Base-by-base conservation (phyloP, 1,140 invertebrate genomes). In the Scaptomyza graminum region DNA sequence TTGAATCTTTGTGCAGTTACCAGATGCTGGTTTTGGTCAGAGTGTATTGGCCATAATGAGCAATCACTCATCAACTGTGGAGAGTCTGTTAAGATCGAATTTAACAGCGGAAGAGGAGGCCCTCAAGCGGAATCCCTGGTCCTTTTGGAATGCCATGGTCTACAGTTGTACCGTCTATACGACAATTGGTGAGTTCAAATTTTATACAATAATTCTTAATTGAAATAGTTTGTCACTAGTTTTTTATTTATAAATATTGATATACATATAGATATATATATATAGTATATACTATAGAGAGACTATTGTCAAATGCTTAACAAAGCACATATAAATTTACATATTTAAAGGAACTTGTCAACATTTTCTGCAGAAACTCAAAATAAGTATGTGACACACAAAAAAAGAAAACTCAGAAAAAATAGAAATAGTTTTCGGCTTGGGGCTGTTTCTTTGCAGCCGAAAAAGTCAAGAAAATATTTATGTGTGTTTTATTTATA, bases 111-210 rank as follows among this genome's bases (percentile, higher is more conserved):
- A 81, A 22, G 67, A 55, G n/a, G 50, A 63, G 4, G 13, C 41
- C 2, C 2, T 43, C 3, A 64, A 65, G n/a, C 28, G 61, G n/a
- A 93, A 93, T 74, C 93, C 94, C 0, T 99, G 98, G 98, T 95
- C 95, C 11, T 97, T 97, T 90, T 96, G 96, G 95, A 97, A 98
- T 81, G 94, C 97, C 0, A 94, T 99, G 76, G 97, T 98, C 90
- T 99, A 97, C 89, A 97, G 97, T 66, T 96, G 96, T 41, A 98
- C 98, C 6, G 95, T 98, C 76, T 98, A 97, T 83, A 98, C 98
- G 0, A 98, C 98, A 3, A 98, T 99, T 80, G 97, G 97, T 98
- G 82, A 94, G 94, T 92, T 63, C 25, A n/a, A 22, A 22, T 22
- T 22, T 22, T 22, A 22, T 22, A 47, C 16, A 11, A 8, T n/a